phyloP scores from a whole-genome alignment of 2,888 invertebrate species.

The Standfussiana lucernea region DNA sequence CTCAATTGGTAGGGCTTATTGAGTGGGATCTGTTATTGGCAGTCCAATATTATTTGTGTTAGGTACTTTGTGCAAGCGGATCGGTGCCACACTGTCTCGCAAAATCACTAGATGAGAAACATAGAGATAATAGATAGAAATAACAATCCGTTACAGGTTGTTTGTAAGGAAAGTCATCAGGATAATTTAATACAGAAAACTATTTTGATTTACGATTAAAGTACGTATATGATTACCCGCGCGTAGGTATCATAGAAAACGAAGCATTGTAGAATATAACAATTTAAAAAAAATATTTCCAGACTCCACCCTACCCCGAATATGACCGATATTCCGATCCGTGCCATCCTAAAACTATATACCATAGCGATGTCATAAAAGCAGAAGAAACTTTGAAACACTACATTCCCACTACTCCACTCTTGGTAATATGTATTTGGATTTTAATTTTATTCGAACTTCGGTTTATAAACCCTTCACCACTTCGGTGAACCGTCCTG shows the following conservation, averaged over 20 bases:
- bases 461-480: neutral
- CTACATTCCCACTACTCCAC: conserved; percentile 84
- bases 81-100: neutral
- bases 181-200: neutral
- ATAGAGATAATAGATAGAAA: neutral
- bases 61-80: neutral
- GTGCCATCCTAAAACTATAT: conserved; percentile 80
- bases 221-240: neutral
- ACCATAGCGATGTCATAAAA: conserved; percentile 90
- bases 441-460: neutral
- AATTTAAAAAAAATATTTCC: conserved; percentile 51
- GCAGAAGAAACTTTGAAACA: conserved; percentile 91
- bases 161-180: neutral
- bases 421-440: conserved; percentile 69
- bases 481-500: neutral
- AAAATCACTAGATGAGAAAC: neutral
- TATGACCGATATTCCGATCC: conserved; percentile 76
- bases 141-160: neutral
- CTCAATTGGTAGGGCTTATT: neutral
- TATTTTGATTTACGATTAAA: neutral
- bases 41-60: too few relatives aligned
- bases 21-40: neutral
- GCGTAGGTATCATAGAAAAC: neutral
- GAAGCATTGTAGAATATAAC: neutral
- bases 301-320: conserved; percentile 68